A percentile compares a stretch with the other conserved stretches of the same genome.
phyloP scores from a whole-genome alignment of 2,888 invertebrate species.

The Lycophotia porphyrea region DNA sequence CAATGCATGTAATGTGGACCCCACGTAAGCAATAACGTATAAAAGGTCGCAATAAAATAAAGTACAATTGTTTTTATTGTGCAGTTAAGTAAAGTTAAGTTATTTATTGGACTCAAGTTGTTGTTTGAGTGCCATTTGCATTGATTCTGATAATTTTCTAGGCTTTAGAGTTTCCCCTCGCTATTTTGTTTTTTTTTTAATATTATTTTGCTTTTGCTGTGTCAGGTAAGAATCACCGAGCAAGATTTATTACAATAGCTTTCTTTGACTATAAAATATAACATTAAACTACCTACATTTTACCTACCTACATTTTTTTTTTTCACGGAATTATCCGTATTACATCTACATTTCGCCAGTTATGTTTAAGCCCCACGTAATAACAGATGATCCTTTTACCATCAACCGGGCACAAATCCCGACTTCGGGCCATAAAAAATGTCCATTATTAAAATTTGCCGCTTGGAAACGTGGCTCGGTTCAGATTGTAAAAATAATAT shows the following conservation, averaged over 20 bases:
- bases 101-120: conserved; percentile 49
- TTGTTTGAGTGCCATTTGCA: conserved; percentile 45
- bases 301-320: too few species aligned
- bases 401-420: background rate
- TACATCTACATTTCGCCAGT: background rate
- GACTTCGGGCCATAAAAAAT: background rate
- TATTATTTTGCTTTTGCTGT: background rate
- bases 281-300: too few species aligned
- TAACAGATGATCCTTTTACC: background rate
- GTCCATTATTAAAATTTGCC: background rate
- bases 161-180: conserved; percentile 1
- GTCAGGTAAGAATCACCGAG: background rate
- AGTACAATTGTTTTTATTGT: conserved; percentile 56
- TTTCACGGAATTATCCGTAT: too few species aligned
- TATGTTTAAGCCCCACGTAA: background rate
- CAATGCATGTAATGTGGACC: conserved; percentile 42
- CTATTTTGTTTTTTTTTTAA: background rate
- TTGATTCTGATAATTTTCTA: conserved; percentile 43
- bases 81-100: conserved; percentile 51
- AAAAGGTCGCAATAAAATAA: conserved; percentile 55
- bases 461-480: background rate
- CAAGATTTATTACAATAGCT: background rate
- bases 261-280: background rate
- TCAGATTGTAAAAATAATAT: conserved; percentile 9
- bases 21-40: conserved; percentile 56